Base-by-base conservation (phyloP, 1,140 invertebrate genomes). In the Subanguina moxae region DNA sequence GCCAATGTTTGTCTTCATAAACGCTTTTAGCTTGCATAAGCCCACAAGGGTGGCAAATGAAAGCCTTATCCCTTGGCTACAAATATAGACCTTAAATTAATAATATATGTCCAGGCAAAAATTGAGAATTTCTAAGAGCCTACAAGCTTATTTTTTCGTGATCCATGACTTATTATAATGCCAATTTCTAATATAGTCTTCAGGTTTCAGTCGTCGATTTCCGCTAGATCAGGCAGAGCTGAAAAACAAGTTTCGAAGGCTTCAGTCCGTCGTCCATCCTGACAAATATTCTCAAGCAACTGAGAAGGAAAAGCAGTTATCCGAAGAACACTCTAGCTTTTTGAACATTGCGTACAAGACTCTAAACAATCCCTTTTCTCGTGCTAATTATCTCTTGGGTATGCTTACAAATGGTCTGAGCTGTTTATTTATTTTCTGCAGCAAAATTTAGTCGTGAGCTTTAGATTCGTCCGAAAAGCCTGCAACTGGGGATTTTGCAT, bases 241-340 rank as follows among this genome's bases (percentile, higher is more conserved):
- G 32, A 59, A 48, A 21, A 46, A 46, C 9, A 46, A 57, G 23
- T 68, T 68, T 38, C 56, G 66, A 48, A 48, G 28, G 46, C 48
- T 61, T 52, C 66, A 68, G 52, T 38, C 66, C 42, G 23, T 64
- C 15, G 66, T 68, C 17, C 66, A 68, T 52, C 66, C 66, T 23
- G 66, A 68, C 46, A 61, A 62, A 25, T 68, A 64, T 68, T 30
- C 43, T n/a, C 1, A 42, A 45, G 43, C 27, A 25, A 62, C 43
- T 17, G 58, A 68, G 42, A 15, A 38, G n/a, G 66, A 68, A 59
- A 58, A 42, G 19, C 0, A 65, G 42, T 59, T 61, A 19, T 65
- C 66, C 13, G 56, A 65, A 23, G 43, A 68, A 32, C 66, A 68
- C 42, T 68, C 66, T 11, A 42, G 28, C 11, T 68, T 64, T 52